These are phyloP conservation scores for Spermophilus dauricus DNA, from an alignment of 2,113 vertebrate genomes.

Conservation along the genomic window DNA sequence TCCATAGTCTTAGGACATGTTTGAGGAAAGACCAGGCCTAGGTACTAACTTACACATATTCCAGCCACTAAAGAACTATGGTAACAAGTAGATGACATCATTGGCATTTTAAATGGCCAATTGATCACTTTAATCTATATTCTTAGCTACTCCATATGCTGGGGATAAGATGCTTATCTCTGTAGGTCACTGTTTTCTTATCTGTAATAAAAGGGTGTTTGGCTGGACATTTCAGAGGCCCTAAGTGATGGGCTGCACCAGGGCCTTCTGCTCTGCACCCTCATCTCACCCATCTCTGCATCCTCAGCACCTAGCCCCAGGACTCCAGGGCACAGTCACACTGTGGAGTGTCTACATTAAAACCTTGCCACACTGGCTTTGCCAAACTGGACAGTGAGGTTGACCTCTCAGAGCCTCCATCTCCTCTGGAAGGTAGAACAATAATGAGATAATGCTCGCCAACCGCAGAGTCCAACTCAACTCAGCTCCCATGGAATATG, in stretches of 20 bases:
- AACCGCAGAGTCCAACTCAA: not conserved
- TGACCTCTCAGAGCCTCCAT: not conserved
- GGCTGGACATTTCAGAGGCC: not conserved
- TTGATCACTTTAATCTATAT: not conserved
- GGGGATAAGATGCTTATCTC: not conserved
- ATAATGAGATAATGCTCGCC: not conserved
- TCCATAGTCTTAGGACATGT: not conserved
- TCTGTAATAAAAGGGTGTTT: slow-evolving; percentile 8
- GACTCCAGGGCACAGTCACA: too few species aligned
- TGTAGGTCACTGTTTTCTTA: not conserved
- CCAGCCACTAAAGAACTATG: not conserved
- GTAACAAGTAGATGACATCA: not conserved
- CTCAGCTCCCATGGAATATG: not conserved
- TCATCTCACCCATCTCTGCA: not conserved
- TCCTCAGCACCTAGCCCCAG: not conserved
- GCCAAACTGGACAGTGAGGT: not conserved
- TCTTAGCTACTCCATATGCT: not conserved
- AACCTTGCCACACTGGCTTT: not conserved
- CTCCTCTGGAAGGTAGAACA: not conserved
- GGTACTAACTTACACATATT: not conserved
- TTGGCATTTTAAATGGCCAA: not conserved
- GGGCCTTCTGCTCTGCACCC: not conserved
- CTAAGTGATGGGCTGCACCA: not conserved
- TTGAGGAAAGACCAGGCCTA: not conserved
- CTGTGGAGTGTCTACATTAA: not conserved